Conservation (phyloP, 23 tunicate genomes). For the Diplosoma virens region DNA sequence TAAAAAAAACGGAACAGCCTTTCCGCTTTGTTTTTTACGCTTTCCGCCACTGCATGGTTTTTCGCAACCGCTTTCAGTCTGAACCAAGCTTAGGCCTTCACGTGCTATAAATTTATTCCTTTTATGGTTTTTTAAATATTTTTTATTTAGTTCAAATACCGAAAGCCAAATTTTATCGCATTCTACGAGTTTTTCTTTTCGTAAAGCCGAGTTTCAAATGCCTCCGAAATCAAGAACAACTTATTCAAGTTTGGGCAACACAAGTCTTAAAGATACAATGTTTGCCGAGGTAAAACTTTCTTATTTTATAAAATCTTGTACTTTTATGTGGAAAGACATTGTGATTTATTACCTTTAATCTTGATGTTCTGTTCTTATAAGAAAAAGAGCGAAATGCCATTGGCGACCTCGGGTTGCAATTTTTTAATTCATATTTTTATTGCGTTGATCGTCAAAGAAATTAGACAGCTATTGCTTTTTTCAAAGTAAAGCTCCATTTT, state of each 20-base stretch:
- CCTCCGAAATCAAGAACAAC: not conserved
- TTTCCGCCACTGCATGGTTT: no score
- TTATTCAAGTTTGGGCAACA: conserved; percentile 25
- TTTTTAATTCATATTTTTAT: not conserved
- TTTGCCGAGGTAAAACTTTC: conserved; percentile 26
- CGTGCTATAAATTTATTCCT: not conserved
- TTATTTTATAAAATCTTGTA: not conserved
- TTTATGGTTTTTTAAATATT: not conserved
- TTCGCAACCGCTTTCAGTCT: no score
- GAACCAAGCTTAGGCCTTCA: not conserved
- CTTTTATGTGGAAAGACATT: not conserved
- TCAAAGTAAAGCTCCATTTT: not conserved
- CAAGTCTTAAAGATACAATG: conserved; percentile 8
- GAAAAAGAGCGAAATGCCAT: not conserved
- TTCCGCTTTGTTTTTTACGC: no score
- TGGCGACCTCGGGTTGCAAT: not conserved
- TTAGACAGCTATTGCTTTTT: not conserved
- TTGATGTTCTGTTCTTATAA: not conserved
- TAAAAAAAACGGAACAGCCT: no score
- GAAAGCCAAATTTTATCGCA: no score
- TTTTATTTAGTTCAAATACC: no score
- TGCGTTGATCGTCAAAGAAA: not conserved
- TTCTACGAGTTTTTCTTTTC: no score
- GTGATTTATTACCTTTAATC: no score
- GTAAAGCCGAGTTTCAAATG: not conserved